Evolutionary conservation across 2,888 invertebrate species (phyloP).

Genomic region (Gymnocheta viridis): DNA sequence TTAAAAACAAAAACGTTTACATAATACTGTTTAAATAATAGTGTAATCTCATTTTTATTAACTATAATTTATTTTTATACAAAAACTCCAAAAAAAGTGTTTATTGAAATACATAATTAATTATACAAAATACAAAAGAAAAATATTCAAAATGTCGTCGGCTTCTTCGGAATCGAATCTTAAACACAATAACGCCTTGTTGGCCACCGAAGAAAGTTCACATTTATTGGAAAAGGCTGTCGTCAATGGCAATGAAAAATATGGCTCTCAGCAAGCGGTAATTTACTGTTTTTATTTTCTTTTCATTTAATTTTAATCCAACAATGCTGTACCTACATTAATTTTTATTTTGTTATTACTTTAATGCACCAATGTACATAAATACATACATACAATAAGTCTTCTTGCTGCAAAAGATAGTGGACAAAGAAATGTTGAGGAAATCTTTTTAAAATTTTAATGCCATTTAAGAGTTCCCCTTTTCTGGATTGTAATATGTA

Average conservation of each 20-base stretch:
- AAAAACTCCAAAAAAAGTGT: conserved; percentile 25
- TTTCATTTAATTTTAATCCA: conserved; percentile 4
- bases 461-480: no score
- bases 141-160: conserved; percentile 68
- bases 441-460: neutral
- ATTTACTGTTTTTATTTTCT: conserved; percentile 68
- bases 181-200: conserved; percentile 70
- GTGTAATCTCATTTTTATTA: conserved; percentile 47
- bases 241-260: conserved; percentile 76
- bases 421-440: neutral
- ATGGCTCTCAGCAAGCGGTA: conserved; percentile 80
- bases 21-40: conserved; percentile 27
- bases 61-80: conserved; percentile 22
- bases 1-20: conserved; percentile 24
- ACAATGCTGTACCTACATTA: neutral
- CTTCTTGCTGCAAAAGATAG: neutral
- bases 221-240: conserved; percentile 78
- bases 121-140: neutral
- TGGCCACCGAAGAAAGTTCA: conserved; percentile 78
- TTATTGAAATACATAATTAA: conserved; percentile 11
- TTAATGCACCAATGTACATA: neutral
- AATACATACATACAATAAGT: neutral
- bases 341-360: conserved; percentile 14
- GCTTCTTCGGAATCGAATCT: conserved; percentile 71
- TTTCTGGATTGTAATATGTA: no score